Base-by-base conservation (phyloP, 2,797 vertebrate species). In the Acanthopagrus latus region DNA sequence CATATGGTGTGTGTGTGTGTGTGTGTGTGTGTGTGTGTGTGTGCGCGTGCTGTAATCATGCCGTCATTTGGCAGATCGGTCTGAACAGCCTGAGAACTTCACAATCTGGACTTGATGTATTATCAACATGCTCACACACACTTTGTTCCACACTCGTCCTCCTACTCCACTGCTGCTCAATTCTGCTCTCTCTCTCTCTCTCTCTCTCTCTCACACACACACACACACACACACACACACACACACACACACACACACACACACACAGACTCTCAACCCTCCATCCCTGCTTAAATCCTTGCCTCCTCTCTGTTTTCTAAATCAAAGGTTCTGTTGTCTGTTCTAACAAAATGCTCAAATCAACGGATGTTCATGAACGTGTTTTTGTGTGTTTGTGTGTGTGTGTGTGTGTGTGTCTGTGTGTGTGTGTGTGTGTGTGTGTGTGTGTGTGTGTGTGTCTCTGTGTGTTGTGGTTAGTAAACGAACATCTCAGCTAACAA, bases 161-260 rank as follows among this genome's bases (percentile, higher is more conserved):
- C 86, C 83, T 74, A 88, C 86, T 76, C 68, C 60, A 78, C 80
- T 76, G 86, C 86, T 88, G 86, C 86, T 85, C 78, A 65, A n/a
- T 72, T 74, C 73, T 80, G 17, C 62, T 25, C 60, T 11, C 71
- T 51, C 47, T 51, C 33, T 23, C 41, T 16, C 14, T 21, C 55
- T 46, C 43, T 9, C 64, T 33, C 43, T 12, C 62, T 23, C 66
- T 25, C 71, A 74, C 69, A 51, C 78, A 70, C 71, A 75, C 76
- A 70, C 56, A 68, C 57, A 46, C 65, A 51, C 48, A 47, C 51
- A 64, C 57, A 43, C 48, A 14, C 38, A 44, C 21, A 47, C 60
- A 18, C 29, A 55, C 48, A 54, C 57, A 64, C 56, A 43, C 55
- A 18, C 47, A 21, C 43, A 48, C 41, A 64, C 46, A 55, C 59